A percentile compares a stretch with the other conserved stretches of the same genome.
Conservation (phyloP, 1,140 invertebrate genomes). For the Colletes gigas region DNA sequence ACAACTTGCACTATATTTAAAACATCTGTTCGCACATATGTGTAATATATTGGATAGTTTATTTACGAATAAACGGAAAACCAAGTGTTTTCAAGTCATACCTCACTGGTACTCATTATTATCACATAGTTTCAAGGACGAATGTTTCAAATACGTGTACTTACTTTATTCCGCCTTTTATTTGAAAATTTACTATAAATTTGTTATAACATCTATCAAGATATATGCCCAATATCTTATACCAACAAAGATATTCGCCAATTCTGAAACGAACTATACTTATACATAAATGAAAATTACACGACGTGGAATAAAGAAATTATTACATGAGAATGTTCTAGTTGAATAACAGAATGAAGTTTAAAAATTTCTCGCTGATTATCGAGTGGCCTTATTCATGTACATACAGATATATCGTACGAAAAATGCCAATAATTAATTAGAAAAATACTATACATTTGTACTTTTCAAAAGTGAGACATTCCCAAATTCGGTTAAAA, state of each 20-base stretch:
- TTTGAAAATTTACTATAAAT: neutral
- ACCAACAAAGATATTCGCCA: constrained; percentile 11
- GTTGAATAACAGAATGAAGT: neutral
- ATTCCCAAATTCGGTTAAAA: constrained; percentile 4
- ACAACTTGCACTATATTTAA: neutral
- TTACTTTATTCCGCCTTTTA: neutral
- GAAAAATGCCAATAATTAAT: constrained; percentile 24
- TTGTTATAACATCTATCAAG: neutral
- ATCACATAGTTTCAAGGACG: neutral
- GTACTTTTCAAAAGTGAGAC: constrained; percentile 28
- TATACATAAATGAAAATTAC: neutral
- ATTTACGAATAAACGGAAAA: neutral
- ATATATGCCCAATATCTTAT: neutral
- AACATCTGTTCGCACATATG: neutral
- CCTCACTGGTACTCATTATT: neutral
- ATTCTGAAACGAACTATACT: neutral
- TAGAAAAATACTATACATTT: constrained; percentile 47
- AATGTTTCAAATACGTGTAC: constrained; percentile 12
- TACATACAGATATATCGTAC: neutral
- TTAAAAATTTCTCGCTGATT: neutral
- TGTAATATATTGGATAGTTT: neutral
- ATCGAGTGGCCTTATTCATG: neutral
- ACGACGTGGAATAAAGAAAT: neutral
- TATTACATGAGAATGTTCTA: neutral
- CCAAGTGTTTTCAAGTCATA: neutral